phyloP scores from a whole-genome alignment of 2,797 vertebrate genomes.

The Furcifer pardalis region DNA sequence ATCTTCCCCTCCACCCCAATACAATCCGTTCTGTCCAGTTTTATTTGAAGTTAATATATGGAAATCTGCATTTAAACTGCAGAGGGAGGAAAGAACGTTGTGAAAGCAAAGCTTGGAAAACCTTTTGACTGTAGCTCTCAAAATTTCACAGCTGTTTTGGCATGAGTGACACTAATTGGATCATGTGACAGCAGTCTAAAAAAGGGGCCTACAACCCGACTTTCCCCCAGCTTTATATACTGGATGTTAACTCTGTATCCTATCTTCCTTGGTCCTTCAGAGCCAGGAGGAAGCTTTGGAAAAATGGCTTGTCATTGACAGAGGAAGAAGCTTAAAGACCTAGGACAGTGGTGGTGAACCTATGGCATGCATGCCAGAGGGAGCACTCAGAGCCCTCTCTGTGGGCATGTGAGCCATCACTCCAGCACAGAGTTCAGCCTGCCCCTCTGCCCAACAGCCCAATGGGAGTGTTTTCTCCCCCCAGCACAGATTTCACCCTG shows the following conservation, averaged over 20 bases:
- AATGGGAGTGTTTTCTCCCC: too few species aligned
- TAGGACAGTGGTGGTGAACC: too few species aligned
- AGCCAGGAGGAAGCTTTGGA: not conserved
- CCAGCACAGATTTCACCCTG: too few species aligned
- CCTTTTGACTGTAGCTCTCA: not conserved
- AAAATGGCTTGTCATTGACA: not conserved
- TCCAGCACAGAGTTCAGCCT: too few species aligned
- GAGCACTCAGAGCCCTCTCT: too few species aligned
- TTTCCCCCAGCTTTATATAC: not conserved
- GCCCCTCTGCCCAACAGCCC: too few species aligned
- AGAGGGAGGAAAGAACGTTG: not conserved
- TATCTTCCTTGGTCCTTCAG: not conserved
- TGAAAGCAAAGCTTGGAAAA: not conserved
- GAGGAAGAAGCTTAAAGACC: not conserved
- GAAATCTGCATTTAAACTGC: not conserved
- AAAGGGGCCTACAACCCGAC: not conserved
- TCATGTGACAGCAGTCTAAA: too few species aligned
- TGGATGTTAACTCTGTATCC: not conserved
- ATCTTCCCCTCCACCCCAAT: too few species aligned
- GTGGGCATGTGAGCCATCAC: too few species aligned
- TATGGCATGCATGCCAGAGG: too few species aligned
- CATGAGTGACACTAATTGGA: too few species aligned
- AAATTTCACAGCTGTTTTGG: not conserved
- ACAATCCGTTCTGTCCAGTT: not conserved
- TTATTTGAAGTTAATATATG: not conserved